Conservation (phyloP, 1,140 invertebrate species). For the Parapsyche elsis region DNA sequence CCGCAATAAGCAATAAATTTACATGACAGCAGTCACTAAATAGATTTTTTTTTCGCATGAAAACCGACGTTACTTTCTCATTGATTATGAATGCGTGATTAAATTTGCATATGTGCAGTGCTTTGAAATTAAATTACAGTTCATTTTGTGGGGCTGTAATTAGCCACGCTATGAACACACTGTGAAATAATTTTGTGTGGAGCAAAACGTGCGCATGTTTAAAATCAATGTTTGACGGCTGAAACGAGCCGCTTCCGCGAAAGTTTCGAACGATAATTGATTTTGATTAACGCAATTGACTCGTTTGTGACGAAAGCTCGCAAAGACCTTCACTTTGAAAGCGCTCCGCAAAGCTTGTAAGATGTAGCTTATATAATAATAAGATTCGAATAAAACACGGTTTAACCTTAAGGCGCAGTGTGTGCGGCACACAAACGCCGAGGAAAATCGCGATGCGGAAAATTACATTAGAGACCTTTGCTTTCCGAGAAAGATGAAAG, state of each 20-base stretch:
- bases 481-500: constrained; percentile 29
- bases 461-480: constrained; percentile 32
- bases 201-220: neutral
- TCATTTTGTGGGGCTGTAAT: too few relatives aligned
- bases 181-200: too few relatives aligned
- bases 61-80: too few relatives aligned
- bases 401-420: constrained; percentile 20
- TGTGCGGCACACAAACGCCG: neutral
- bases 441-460: constrained; percentile 28
- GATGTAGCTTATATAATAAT: neutral
- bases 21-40: too few relatives aligned
- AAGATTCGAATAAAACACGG: constrained; percentile 31
- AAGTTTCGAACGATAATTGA: constrained; percentile 11
- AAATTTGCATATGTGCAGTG: too few relatives aligned
- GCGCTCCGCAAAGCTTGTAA: neutral
- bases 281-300: constrained; percentile 21
- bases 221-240: neutral
- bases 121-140: too few relatives aligned
- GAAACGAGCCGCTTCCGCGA: neutral
- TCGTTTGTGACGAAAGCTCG: neutral
- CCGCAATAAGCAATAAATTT: too few relatives aligned
- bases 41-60: too few relatives aligned
- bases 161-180: too few relatives aligned
- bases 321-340: neutral
- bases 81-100: too few relatives aligned